Percentiles rank a stretch among this genome's conserved stretches.
phyloP scores from a whole-genome alignment of 1,140 invertebrate species.

The Lasaia peninsularis region DNA sequence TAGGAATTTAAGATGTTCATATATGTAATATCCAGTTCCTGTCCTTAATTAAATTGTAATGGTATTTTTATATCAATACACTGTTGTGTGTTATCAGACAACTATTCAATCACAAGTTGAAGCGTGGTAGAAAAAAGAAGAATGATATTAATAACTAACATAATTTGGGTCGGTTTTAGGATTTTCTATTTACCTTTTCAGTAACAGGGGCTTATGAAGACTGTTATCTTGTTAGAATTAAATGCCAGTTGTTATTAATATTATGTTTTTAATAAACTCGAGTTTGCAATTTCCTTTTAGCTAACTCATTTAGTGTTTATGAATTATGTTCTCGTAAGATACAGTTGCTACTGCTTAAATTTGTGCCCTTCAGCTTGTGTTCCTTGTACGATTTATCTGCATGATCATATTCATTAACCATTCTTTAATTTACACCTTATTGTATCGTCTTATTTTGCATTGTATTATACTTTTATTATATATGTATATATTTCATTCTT shows the following conservation, averaged over 20 bases:
- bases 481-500: conserved; percentile 8
- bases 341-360: too few relatives aligned
- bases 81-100: conserved; percentile 20
- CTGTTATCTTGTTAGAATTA: not conserved
- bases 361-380: too few relatives aligned
- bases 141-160: not conserved
- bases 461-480: not conserved
- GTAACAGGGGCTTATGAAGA: not conserved
- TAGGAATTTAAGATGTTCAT: not conserved
- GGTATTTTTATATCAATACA: conserved; percentile 18
- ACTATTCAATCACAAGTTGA: not conserved
- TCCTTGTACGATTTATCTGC: too few relatives aligned
- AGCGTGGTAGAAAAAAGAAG: not conserved
- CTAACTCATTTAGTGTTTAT: too few relatives aligned
- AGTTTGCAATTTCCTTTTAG: too few relatives aligned
- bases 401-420: not conserved
- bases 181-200: not conserved
- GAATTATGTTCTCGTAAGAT: too few relatives aligned
- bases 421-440: not conserved
- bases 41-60: not conserved
- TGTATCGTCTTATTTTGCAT: not conserved
- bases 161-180: not conserved
- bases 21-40: not conserved
- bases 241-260: not conserved
- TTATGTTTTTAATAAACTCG: too few relatives aligned